Base-by-base conservation (phyloP, 2,113 vertebrate species). In the Pygoscelis antarcticus region DNA sequence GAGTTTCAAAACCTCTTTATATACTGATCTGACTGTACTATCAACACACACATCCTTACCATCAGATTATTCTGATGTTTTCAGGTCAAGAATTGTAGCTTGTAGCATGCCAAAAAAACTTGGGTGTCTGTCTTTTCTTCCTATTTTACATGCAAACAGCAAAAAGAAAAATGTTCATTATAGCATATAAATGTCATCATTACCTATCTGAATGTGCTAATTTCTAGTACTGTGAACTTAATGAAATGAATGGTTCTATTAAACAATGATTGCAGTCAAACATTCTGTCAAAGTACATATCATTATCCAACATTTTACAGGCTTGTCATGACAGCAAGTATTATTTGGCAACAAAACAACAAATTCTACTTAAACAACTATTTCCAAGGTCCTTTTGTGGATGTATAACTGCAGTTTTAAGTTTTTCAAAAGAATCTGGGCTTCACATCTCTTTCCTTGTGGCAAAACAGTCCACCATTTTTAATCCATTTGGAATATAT, bases 221-320 rank as follows among this genome's bases (percentile, higher is more conserved):
- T 87, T 87, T 84, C 60, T 76, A 60, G 38, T 36, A 65, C 77
- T 30, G 23, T 83, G 72, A 94, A 58, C 38, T 79, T 84, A 52
- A 89, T 79, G n/a, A 95, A 95, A 84, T 72, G 10, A 89, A 62
- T n/a, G 16, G n/a, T 83, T 96, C 77, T 77, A 34, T 54, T 78
- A 83, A 95, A 77, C 22, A 89, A 64, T 36, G 21, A 84, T 54
- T 87, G 68, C 47, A 91, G 65, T 61, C 72, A 96, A 94, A 82
- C 47, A 69, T 72, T 92, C 68, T 65, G n/a, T n/a, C 4, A 0
- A 91, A 89, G 32, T 40, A 51, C 27, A 0, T 75, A 82, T 38
- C 49, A 26, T 86, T 68, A 84, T 23, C 58, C 40, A 69, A 57
- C 18, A 65, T 57, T 79, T 64, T 54, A 74, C 7, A 71, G 32